Base-by-base conservation (phyloP, 2,888 invertebrate genomes). In the Spodoptera exigua region DNA sequence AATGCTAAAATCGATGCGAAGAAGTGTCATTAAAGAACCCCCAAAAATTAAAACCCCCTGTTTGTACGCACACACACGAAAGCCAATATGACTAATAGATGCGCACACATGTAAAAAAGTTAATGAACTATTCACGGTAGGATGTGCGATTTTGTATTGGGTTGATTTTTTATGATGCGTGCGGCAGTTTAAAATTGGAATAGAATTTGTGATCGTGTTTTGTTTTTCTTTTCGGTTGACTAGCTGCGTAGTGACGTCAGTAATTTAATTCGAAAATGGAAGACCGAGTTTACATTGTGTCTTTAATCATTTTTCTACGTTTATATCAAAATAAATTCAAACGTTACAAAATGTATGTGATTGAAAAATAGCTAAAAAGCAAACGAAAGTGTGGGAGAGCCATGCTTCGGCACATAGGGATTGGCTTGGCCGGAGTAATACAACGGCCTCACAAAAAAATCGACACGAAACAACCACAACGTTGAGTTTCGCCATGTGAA, bases 11-110 rank as follows among this genome's bases (percentile, higher is more conserved):
- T 94, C 93, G 93, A 94, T 94, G 88, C 76, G 84, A 91, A 91
- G 92, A 92, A 93, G 93, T 94, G 93, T 93, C 93, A 93, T 94
- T 93, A 94, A 92, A 91, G 91, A 91, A 91, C 91, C 93, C 93
- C 93, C 91, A 89, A 93, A 94, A 93, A 90, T 92, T 90, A 92
- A 92, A 90, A 89, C 89, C 91, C 76, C 91, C 89, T 79, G 79
- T 81, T 83, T 82, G 83, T 79, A 71, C 81, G 76, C 88, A 80
- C 88, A 86, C 88, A 86, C 85, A 72, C 78, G 69, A 62, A 73
- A 58, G 57, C 14, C 75, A 73, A 77, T 75, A 79, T 80, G 74
- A 81, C 82, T 84, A 85, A 85, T 84, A 84, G 84, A 86, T 81
- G 81, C 78, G 78, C 83, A 77, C 86, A 88, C 85, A 67, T 74